Percentiles rank a stretch among this genome's conserved stretches.
Evolutionary conservation across 2,888 invertebrate species (phyloP).

Genomic region (Caenorhabditis sp.): DNA sequence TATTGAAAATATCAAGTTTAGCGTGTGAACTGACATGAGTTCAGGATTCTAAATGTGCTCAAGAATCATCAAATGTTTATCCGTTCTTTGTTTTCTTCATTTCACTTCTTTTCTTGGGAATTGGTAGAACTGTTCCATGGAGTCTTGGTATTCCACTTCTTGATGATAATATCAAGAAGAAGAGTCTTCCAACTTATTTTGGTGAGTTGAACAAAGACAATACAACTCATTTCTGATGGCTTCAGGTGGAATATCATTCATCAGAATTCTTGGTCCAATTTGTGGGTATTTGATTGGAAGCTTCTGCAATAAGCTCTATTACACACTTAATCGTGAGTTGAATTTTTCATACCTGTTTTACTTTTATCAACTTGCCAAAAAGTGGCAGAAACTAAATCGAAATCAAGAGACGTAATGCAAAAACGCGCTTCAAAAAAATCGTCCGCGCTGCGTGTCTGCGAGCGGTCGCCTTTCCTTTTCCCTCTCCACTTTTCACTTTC

Average conservation of each 20-base stretch:
- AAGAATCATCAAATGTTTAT: slow-evolving; percentile 54
- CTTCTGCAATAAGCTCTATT: slow-evolving; percentile 64
- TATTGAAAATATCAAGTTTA: not conserved
- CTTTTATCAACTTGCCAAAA: too few species aligned
- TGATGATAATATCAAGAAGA: slow-evolving; percentile 70
- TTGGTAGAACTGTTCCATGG: slow-evolving; percentile 69
- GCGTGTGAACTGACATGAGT: not conserved
- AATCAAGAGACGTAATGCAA: too few species aligned
- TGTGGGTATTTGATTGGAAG: slow-evolving; percentile 70
- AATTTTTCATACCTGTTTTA: not conserved
- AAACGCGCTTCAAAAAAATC: too few species aligned
- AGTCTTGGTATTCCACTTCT: slow-evolving; percentile 69
- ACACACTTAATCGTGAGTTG: slow-evolving; percentile 54
- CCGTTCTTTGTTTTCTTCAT: slow-evolving; percentile 66
- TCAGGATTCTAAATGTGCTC: slow-evolving; percentile 56
- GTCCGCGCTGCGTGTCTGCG: too few species aligned
- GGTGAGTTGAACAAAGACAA: slow-evolving; percentile 33
- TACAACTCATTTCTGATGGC: not conserved
- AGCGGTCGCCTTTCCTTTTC: too few species aligned
- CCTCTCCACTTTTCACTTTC: too few species aligned
- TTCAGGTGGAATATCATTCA: slow-evolving; percentile 67
- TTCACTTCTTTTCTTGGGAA: slow-evolving; percentile 65
- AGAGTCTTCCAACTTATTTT: slow-evolving; percentile 69
- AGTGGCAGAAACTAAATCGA: too few species aligned
- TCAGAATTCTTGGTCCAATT: slow-evolving; percentile 70